These are phyloP conservation scores for Gallinago solitaria DNA, from an alignment of 2,797 vertebrate species.

Conservation along the genomic window DNA sequence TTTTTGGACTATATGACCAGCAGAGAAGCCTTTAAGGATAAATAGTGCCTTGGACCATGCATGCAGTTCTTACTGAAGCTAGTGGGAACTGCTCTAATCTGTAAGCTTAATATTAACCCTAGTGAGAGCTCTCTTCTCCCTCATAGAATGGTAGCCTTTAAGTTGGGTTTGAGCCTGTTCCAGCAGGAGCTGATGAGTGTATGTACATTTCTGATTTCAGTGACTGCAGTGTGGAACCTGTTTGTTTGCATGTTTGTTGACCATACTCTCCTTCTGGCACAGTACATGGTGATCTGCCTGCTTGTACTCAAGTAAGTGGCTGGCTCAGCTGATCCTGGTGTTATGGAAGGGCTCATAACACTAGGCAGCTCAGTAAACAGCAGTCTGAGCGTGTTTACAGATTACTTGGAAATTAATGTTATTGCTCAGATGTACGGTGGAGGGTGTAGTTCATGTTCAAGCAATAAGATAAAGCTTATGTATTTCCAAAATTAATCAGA, in stretches of 20 bases:
- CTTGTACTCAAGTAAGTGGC: not conserved
- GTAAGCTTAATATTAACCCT: not conserved
- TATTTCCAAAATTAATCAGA: not conserved
- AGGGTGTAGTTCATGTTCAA: not conserved
- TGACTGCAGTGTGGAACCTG: not conserved
- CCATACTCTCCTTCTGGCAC: not conserved
- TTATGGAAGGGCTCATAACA: not conserved
- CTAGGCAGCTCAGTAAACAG: not conserved
- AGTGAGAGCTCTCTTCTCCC: not conserved
- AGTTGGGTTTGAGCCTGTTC: not conserved
- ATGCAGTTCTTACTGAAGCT: not conserved
- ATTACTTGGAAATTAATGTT: not conserved
- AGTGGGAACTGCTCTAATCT: not conserved
- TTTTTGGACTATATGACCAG: not conserved
- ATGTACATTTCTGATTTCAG: not conserved
- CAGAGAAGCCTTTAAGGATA: not conserved
- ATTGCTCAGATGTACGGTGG: not conserved
- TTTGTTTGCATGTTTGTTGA: not conserved
- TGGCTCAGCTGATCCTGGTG: not conserved
- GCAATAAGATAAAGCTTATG: not conserved
- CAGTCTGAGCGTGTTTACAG: not conserved
- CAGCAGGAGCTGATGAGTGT: not conserved
- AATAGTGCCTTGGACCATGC: not conserved
- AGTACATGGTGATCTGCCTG: not conserved
- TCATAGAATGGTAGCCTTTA: not conserved